Conservation (phyloP, 2,888 invertebrate species). For the Cerastis leucographa region DNA sequence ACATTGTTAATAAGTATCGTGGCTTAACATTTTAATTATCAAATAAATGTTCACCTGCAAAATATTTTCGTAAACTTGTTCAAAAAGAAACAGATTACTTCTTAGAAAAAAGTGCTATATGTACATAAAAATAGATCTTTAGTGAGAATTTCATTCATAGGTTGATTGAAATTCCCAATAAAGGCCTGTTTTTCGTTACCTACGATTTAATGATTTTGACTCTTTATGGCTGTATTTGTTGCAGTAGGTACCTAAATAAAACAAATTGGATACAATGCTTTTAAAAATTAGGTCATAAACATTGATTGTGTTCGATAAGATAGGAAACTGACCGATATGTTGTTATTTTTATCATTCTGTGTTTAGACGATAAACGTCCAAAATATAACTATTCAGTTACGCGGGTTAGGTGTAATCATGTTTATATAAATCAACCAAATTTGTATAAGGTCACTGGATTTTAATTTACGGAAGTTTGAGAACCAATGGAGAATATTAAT, state of each 20-base stretch:
- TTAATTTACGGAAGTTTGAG: neutral
- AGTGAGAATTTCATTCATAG: too few species aligned
- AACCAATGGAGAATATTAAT: neutral
- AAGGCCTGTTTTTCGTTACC: neutral
- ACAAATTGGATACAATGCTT: neutral
- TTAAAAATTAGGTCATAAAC: slow-evolving; percentile 5
- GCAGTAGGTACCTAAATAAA: neutral
- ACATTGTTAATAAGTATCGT: neutral
- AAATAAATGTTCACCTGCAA: neutral
- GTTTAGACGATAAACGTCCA: neutral
- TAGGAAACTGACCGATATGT: slow-evolving; percentile 40
- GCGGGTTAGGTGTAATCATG: neutral
- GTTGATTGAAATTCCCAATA: neutral
- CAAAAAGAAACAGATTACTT: neutral
- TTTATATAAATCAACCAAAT: neutral
- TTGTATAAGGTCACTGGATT: too few species aligned
- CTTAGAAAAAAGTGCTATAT: neutral
- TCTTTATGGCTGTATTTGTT: neutral
- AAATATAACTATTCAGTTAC: slow-evolving; percentile 3
- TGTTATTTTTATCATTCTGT: slow-evolving; percentile 10
- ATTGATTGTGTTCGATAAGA: slow-evolving; percentile 27
- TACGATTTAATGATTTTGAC: neutral
- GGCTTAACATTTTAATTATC: neutral
- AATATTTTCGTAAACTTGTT: neutral
- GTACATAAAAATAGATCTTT: too few species aligned